Conservation (phyloP, 2,888 invertebrate species). For the Leucoptera coffeella region DNA sequence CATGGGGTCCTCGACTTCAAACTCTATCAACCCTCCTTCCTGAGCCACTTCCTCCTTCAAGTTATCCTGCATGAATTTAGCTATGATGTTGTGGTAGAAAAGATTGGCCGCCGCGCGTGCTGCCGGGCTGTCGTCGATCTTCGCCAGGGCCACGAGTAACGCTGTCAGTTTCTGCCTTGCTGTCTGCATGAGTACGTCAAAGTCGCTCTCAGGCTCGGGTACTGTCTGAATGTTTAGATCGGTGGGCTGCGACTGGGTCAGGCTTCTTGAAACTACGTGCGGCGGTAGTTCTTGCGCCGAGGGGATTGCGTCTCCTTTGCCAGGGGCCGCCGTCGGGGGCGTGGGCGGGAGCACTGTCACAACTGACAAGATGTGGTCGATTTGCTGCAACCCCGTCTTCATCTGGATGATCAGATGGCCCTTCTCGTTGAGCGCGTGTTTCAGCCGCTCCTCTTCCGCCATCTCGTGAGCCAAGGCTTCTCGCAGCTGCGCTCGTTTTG, state of each 20-base stretch:
- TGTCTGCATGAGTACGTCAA: slow-evolving; percentile 26
- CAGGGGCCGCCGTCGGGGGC: slow-evolving; percentile 16
- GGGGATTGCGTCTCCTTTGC: too few species aligned
- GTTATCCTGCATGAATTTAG: slow-evolving; percentile 29
- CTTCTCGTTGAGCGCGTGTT: slow-evolving; percentile 28
- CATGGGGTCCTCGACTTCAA: slow-evolving; percentile 46
- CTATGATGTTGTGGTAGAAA: slow-evolving; percentile 37
- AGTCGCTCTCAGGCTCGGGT: slow-evolving; percentile 28
- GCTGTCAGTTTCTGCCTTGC: slow-evolving; percentile 26
- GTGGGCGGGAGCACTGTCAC: slow-evolving; percentile 27
- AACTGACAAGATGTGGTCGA: slow-evolving; percentile 44
- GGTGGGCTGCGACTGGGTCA: too few species aligned
- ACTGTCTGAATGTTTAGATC: slow-evolving; percentile 27
- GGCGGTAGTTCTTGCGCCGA: too few species aligned
- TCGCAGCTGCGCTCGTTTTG: slow-evolving; percentile 29
- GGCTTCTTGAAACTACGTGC: too few species aligned
- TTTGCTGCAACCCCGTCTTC: slow-evolving; percentile 52
- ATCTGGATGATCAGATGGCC: slow-evolving; percentile 51
- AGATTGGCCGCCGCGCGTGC: slow-evolving; percentile 18
- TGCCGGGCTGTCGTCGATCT: slow-evolving; percentile 28
- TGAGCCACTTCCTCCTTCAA: slow-evolving; percentile 29
- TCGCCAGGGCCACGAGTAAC: slow-evolving; percentile 26
- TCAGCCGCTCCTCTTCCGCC: slow-evolving; percentile 29
- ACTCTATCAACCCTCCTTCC: slow-evolving; percentile 45
- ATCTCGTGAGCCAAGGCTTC: too few species aligned